A percentile compares a stretch with the other conserved stretches of the same genome.
Evolutionary conservation across 2,888 invertebrate species (phyloP).

Genomic region (Rhagonycha lutea): DNA sequence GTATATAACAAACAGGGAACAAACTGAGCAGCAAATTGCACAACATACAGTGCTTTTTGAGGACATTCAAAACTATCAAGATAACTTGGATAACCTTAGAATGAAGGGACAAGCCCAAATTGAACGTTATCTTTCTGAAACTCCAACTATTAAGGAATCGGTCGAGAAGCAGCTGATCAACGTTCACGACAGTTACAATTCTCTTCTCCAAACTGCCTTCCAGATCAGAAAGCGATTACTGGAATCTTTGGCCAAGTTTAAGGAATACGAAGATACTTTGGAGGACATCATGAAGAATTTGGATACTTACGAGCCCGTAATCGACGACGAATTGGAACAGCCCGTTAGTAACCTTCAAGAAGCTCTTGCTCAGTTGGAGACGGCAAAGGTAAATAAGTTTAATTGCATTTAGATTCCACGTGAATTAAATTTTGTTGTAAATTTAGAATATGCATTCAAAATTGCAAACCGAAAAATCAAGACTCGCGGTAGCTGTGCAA

Average conservation of each 20-base stretch:
- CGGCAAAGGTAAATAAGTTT: constrained; percentile 66
- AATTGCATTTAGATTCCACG: neutral
- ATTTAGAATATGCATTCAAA: constrained; percentile 74
- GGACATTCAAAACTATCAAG: constrained; percentile 83
- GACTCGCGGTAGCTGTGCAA: constrained; percentile 84
- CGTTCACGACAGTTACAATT: constrained; percentile 92
- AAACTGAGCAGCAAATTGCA: constrained; percentile 88
- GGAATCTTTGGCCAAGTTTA: constrained; percentile 89
- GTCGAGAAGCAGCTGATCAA: constrained; percentile 87
- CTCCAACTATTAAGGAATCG: constrained; percentile 74
- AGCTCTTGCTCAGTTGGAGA: constrained; percentile 73
- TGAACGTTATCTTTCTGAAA: constrained; percentile 72
- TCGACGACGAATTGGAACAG: constrained; percentile 73
- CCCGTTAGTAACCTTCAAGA: constrained; percentile 75
- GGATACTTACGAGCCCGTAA: constrained; percentile 77
- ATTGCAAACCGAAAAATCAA: constrained; percentile 84
- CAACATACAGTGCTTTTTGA: constrained; percentile 78
- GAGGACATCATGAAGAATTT: constrained; percentile 83
- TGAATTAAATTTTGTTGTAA: constrained; percentile 30
- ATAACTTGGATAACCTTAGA: constrained; percentile 79
- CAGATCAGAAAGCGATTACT: constrained; percentile 88
- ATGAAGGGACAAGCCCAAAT: constrained; percentile 84
- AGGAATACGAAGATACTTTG: constrained; percentile 89
- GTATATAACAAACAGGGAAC: constrained; percentile 88
- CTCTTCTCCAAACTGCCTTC: constrained; percentile 83